Base-by-base conservation (phyloP, 2,113 vertebrate species). In the Triplophysa rosa region DNA sequence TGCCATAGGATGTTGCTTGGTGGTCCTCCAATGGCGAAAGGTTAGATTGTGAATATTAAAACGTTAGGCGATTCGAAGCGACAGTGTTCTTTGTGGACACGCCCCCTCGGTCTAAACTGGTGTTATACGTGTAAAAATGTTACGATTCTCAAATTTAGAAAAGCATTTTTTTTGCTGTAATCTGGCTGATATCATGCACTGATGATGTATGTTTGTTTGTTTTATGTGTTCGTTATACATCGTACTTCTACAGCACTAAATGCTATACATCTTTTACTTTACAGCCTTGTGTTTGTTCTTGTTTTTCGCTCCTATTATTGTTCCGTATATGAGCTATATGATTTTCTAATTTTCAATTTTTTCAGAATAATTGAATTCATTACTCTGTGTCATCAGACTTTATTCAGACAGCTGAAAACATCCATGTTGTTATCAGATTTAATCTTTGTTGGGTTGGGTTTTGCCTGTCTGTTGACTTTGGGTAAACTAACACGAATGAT, bases 1-100 rank as follows among this genome's bases (percentile, higher is more conserved):
- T 23, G 26, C 26, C 26, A 29, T 29, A 2, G 26, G 26, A 62
- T 16, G 58, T 61, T 17, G n/a, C 33, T 24, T 23, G 17, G 19
- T 42, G 29, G 33, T 1, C 11, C 13, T 19, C 16, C 23, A 69
- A 29, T 12, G 23, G 3, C 16, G 23, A 69, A 68, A 49, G 23
- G 21, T 23, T 68, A 9, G 40, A 2, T 45, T 45, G 19, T 52
- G 24, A 24, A 47, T 71, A 58, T 54, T 71, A 56, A 71, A n/a
- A 21, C 4, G 8, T 59, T 21, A 33, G 24, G n/a, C 59, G 45
- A 52, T 67, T 37, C 26, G 49, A n/a, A 21, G 79, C 83, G 83
- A 83, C 78, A 80, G 80, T 82, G 86, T 9, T 9, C 1, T 58
- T 58, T 58, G 19, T n/a, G 54, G 7, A 8, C 16, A n/a, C 16